Base-by-base conservation (phyloP, 2,888 invertebrate species). In the Pteria penguin region DNA sequence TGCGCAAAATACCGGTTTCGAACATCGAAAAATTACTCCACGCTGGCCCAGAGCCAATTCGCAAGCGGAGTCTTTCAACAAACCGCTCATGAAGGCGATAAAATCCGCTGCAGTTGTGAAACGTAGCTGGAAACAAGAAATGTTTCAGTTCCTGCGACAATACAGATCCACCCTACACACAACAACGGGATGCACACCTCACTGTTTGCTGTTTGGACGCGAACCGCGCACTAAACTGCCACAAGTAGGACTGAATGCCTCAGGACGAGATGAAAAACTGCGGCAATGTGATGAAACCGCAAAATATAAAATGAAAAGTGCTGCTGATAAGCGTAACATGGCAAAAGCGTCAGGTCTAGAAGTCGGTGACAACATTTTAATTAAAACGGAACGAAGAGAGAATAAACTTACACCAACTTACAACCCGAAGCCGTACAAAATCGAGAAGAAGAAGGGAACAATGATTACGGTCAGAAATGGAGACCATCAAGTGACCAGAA, bases 1-100 rank as follows among this genome's bases (percentile, higher is more conserved):
- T 63, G 70, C 61, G 27, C 45, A 52, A 60, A 62, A 52, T 36
- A 66, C 36, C 4, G 77, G 73, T 29, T 73, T 77, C 31, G 29
- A 54, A 77, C 26, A 75, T 72, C 27, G 85, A 65, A 74, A 54
- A 77, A 69, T 66, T 57, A 45, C n/a, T n/a, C n/a, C n/a, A n/a
- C n/a, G n/a, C n/a, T n/a, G n/a, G n/a, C n/a, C n/a, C n/a, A n/a
- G n/a, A n/a, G n/a, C n/a, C n/a, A n/a, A n/a, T n/a, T n/a, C n/a
- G n/a, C n/a, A n/a, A 55, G 69, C 70, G 29, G 69, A 77, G 55
- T n/a, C 60, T 31, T 68, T 77, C 22, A 77, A 70, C 36, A 73
- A 69, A 61, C 74, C 73, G 5, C 60, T 77, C 14, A 65, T 77
- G 60, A 77, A 69, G 66, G 62, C n/a, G n/a, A n/a, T n/a, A n/a